Evolutionary conservation across 2,888 invertebrate species (phyloP).

Genomic region (Teleiodes luculella): DNA sequence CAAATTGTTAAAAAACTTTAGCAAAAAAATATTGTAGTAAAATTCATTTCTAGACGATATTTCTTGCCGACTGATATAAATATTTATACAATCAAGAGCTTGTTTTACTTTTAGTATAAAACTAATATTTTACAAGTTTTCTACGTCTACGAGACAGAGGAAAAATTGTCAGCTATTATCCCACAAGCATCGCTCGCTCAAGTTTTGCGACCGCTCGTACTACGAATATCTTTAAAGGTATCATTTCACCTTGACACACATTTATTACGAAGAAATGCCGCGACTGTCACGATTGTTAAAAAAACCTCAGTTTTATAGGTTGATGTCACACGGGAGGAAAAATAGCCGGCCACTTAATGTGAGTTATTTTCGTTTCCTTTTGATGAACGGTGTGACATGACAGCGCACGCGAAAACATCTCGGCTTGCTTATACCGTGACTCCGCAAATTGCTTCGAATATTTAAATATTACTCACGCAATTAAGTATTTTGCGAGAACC

Average conservation of each 20-base stretch:
- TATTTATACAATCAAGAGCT: too few species aligned
- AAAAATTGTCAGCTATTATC: background rate
- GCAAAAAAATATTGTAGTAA: background rate
- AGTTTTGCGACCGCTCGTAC: constrained; percentile 1
- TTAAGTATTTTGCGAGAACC: too few species aligned
- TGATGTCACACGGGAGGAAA: constrained; percentile 51
- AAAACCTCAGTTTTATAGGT: constrained; percentile 43
- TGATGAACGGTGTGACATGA: constrained; percentile 26
- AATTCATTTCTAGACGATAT: background rate
- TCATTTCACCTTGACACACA: constrained; percentile 53
- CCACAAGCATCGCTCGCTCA: constrained; percentile 6
- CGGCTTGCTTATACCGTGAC: background rate
- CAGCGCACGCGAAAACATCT: constrained; percentile 3
- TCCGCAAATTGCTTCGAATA: background rate
- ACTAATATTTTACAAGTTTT: background rate
- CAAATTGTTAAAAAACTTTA: too few species aligned
- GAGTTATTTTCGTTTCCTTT: constrained; percentile 42
- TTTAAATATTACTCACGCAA: too few species aligned
- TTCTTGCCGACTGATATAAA: too few species aligned
- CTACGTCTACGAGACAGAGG: background rate
- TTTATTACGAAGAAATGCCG: constrained; percentile 40
- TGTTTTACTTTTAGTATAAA: background rate
- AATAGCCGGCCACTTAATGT: constrained; percentile 43
- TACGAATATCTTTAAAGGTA: constrained; percentile 12
- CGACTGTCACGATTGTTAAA: constrained; percentile 43